Evolutionary conservation across 2,113 vertebrate species (phyloP), one percentile per base, ranked within the genome.

Genomic region (Lepus timidus): DNA sequence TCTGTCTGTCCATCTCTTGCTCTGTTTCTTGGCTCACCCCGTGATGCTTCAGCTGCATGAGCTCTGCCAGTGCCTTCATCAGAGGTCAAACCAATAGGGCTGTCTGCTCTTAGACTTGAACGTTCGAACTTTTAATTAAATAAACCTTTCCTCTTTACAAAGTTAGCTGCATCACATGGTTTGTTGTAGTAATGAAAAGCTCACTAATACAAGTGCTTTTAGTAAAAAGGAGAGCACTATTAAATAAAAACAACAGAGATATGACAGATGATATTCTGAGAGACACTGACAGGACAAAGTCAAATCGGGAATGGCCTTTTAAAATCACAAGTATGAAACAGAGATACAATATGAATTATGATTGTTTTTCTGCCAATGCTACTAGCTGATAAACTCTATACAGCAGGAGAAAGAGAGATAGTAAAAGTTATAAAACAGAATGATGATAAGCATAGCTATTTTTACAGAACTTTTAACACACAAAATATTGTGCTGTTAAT

Each of bases 311-410:
- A 88, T 55, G 16, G 49, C 61, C 49, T 88, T 86, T 71, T 91
- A 39, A 58, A 78, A 74, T 88, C 22, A 91, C 44, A 91, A 85
- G 19, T 14, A 88, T 33, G 76, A 89, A 85, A 75, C 8, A 93
- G 71, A 87, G 88, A 91, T 44, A 90, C 80, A 90, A 61, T 49
- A 39, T 80, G 70, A 91, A 93, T 92, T 87, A 80, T 0, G 16
- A 62, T 62, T 90, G 81, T 91, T 31, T 90, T 85, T 91, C 31
- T 94, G 67, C 23, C 13, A 95, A 36, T 85, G 71, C 25, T 78
- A 74, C 33, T 81, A 55, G 71, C 67, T 78, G 27, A 76, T 85
- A 67, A 94, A 85, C 11, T 88, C 85, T 81, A 31, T 44, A n/a
- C 11, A 36, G 70, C 16, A 93, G 39, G 65, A 86, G 64, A 83